These are phyloP conservation scores for Ianthella basta DNA, from an alignment of 37 sponge, comb jelly and placozoan genomes.

Conservation along the genomic window DNA sequence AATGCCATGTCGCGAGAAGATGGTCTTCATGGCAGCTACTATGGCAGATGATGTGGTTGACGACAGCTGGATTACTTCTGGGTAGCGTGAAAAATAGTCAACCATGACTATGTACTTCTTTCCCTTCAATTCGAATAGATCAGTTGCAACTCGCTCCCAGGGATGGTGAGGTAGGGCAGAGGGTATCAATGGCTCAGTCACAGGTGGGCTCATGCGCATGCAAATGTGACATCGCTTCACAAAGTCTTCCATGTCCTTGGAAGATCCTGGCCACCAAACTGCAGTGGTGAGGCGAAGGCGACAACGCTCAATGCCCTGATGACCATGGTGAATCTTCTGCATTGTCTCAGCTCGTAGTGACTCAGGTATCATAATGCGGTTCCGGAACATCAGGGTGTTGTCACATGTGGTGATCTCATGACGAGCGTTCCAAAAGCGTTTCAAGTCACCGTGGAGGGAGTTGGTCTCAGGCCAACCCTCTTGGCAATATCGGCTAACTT, in stretches of 20 bases:
- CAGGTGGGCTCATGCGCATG: neutral
- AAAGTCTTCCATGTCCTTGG: slow-evolving; percentile 12
- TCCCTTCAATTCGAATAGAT: slow-evolving; percentile 43
- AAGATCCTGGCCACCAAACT: slow-evolving; percentile 39
- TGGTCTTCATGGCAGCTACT: slow-evolving; percentile 34
- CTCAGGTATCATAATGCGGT: slow-evolving; percentile 13
- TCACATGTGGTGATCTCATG: slow-evolving; percentile 5
- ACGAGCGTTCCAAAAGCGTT: slow-evolving; percentile 6
- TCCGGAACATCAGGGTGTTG: neutral
- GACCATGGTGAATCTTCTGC: slow-evolving; percentile 24
- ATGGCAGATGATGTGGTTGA: slow-evolving; percentile 29
- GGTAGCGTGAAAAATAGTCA: slow-evolving; percentile 48
- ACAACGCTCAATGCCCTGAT: slow-evolving; percentile 28
- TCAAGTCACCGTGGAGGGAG: neutral
- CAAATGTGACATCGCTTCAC: slow-evolving; percentile 18
- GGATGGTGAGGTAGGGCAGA: slow-evolving; percentile 34
- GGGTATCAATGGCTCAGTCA: slow-evolving; percentile 23
- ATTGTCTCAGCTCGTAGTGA: neutral
- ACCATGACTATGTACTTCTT: slow-evolving; percentile 33
- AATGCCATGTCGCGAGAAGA: slow-evolving; percentile 48
- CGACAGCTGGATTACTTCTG: slow-evolving; percentile 33
- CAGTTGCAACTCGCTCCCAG: slow-evolving; percentile 46
- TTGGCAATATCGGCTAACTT: neutral
- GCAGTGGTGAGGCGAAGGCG: neutral
- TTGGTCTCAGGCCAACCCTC: slow-evolving; percentile 17